Percentiles rank a stretch among this genome's conserved stretches.
Conservation (phyloP, 2,113 vertebrate genomes). For the Ammospiza caudacuta region DNA sequence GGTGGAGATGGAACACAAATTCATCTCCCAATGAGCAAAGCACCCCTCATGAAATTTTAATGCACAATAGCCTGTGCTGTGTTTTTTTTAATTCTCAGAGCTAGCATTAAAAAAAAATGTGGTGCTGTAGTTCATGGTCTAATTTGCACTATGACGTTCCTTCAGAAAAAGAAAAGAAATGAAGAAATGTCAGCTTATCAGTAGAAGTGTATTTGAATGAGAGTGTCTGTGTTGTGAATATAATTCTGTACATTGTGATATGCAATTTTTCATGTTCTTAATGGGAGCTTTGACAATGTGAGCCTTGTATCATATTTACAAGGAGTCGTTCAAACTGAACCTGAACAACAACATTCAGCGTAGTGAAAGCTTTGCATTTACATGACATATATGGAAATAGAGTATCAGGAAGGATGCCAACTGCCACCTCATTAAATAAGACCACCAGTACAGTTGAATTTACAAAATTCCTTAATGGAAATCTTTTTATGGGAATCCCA, state of each 20-base stretch:
- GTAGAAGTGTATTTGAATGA: not conserved
- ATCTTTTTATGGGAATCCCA: slow-evolving; percentile 31
- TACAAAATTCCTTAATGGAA: not conserved
- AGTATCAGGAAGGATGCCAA: slow-evolving; percentile 30
- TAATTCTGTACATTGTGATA: not conserved
- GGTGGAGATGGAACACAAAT: not conserved
- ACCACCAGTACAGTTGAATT: slow-evolving; percentile 10
- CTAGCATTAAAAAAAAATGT: not conserved
- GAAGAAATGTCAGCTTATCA: not conserved
- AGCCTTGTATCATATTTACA: slow-evolving; percentile 8
- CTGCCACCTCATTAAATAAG: slow-evolving; percentile 30
- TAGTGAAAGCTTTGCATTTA: slow-evolving; percentile 27
- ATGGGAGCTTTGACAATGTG: slow-evolving; percentile 1
- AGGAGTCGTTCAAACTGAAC: slow-evolving; percentile 29
- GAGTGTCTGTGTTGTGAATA: not conserved
- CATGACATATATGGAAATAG: slow-evolving; percentile 12
- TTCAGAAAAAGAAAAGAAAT: not conserved
- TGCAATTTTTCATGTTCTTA: not conserved
- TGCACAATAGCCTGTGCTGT: not conserved
- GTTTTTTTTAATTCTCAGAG: not conserved
- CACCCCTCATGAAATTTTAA: not conserved
- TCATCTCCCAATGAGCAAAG: not conserved
- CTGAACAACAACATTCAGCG: slow-evolving; percentile 4
- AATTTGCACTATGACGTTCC: not conserved
- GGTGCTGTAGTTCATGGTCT: not conserved